A percentile compares a stretch with the other conserved stretches of the same genome.
phyloP scores from a whole-genome alignment of 2,113 vertebrate species.

The Theropithecus gelada region DNA sequence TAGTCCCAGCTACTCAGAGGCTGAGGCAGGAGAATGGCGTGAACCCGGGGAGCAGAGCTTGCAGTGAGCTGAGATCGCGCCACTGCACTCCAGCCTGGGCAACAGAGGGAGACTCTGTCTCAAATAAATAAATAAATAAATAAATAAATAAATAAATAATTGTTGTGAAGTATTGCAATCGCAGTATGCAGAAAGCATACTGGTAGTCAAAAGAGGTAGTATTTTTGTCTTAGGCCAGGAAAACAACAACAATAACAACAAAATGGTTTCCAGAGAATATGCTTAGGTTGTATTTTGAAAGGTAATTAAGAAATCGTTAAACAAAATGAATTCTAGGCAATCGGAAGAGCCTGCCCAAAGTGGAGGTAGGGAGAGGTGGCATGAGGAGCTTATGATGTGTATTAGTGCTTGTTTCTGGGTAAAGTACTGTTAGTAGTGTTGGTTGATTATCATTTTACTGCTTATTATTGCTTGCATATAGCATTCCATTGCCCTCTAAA shows the following conservation, averaged over 20 bases:
- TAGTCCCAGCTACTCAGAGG: no score
- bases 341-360: not conserved
- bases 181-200: not conserved
- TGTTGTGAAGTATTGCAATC: not conserved
- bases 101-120: no score
- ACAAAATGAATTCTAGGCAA: not conserved
- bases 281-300: not conserved
- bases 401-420: not conserved
- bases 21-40: no score
- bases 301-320: not conserved
- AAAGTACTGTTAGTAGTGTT: not conserved
- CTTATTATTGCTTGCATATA: not conserved
- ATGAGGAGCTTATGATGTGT: not conserved
- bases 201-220: not conserved
- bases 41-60: accelerated
- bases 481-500: not conserved
- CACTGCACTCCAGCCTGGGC: no score
- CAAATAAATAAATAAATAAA: no score
- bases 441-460: not conserved
- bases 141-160: no score
- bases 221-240: not conserved
- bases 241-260: not conserved
- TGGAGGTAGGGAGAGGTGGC: no score
- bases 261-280: not conserved
- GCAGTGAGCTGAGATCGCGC: no score